Evolutionary conservation across 1,140 invertebrate genomes (phyloP).

Genomic region (Dufourea novaeangliae): DNA sequence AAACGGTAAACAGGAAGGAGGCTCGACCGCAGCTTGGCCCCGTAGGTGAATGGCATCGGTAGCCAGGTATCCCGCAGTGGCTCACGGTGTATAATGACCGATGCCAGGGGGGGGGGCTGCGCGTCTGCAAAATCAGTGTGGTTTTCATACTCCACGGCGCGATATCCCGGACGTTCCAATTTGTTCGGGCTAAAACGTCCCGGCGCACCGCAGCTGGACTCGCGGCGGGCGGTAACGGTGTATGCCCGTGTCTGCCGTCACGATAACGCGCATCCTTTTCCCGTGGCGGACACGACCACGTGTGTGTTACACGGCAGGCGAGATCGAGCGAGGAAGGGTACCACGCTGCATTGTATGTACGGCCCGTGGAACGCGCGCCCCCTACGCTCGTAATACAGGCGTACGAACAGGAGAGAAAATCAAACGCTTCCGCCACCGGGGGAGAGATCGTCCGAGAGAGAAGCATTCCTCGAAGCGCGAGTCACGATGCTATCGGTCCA

Average conservation of each 20-base stretch:
- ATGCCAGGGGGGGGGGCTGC: background rate
- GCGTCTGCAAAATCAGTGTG: constrained; percentile 47
- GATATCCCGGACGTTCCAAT: constrained; percentile 36
- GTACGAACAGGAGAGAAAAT: constrained; percentile 46
- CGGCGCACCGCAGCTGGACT: constrained; percentile 31
- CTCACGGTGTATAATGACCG: constrained; percentile 23
- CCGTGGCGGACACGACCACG: constrained; percentile 24
- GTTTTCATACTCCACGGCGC: constrained; percentile 30
- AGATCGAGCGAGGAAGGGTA: constrained; percentile 37
- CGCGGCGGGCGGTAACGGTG: constrained; percentile 49
- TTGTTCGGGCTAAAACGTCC: constrained; percentile 37
- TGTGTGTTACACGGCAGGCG: constrained; percentile 20
- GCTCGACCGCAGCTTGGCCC: background rate
- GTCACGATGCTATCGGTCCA: constrained; percentile 61
- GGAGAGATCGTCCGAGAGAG: constrained; percentile 23
- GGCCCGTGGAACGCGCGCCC: constrained; percentile 26
- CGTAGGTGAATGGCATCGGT: background rate
- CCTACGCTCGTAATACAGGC: constrained; percentile 48
- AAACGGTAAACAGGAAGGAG: background rate
- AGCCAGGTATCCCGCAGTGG: constrained; percentile 27
- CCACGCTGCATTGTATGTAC: constrained; percentile 36
- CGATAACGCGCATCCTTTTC: constrained; percentile 46
- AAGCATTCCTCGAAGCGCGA: constrained; percentile 49
- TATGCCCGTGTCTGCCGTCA: background rate
- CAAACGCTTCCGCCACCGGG: constrained; percentile 47